Base-by-base conservation (phyloP, 2,888 invertebrate genomes). In the Sabellastarte sp. region DNA sequence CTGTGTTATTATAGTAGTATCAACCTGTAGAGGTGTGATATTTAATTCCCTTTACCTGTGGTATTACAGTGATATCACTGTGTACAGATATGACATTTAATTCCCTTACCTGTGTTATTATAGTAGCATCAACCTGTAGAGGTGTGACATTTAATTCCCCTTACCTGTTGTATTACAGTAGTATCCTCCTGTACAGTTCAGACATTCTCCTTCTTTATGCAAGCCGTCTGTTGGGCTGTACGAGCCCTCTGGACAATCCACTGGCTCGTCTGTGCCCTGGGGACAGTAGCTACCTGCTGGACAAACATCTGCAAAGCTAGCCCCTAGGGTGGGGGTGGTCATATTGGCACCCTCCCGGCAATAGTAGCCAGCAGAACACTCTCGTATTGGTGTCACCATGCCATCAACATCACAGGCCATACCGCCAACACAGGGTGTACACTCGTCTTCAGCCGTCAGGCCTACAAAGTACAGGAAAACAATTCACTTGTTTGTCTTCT, bases 101-200 rank as follows among this genome's bases (percentile, higher is more conserved):
- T n/a, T n/a, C n/a, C n/a, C n/a, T n/a, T n/a, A n/a, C n/a, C n/a
- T n/a, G n/a, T n/a, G n/a, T n/a, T n/a, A n/a, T n/a, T n/a, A n/a
- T n/a, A n/a, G n/a, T n/a, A n/a, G n/a, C n/a, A n/a, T n/a, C n/a
- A n/a, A n/a, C n/a, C n/a, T n/a, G n/a, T n/a, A n/a, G n/a, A n/a
- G n/a, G n/a, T n/a, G n/a, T n/a, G n/a, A n/a, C n/a, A n/a, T n/a
- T n/a, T n/a, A n/a, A n/a, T n/a, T n/a, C n/a, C n/a, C n/a, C n/a
- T 57, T 59, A 70, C 80, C 81, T 70, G 80, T 80, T 29, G 67
- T 66, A 69, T 80, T 79, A 68, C 82, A 81, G 73, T 71, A 79
- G 64, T 70, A 74, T 1, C 82, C 81, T 59, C 78, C 80, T 15
- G 80, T 81, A 71, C 82, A 82, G 72, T 80, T 79, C 20, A 77